Conservation (phyloP, 2,797 vertebrate genomes). For the Pangasius djambal region DNA sequence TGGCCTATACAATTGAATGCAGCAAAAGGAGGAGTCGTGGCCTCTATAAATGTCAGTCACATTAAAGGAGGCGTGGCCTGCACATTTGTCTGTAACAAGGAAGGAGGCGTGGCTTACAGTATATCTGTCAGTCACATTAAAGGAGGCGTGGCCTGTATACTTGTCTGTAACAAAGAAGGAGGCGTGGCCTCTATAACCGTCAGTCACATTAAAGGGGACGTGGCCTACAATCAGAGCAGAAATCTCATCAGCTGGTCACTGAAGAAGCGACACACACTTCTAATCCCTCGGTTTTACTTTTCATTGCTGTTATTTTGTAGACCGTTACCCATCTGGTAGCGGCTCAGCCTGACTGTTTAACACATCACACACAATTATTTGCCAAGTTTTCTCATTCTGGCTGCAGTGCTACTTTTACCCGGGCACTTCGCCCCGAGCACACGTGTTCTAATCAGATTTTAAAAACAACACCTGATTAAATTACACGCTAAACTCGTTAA, state of each 20-base stretch:
- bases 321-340: not conserved
- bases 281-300: not conserved
- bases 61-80: not conserved
- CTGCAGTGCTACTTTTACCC: not conserved
- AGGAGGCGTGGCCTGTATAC: not conserved
- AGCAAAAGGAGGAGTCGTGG: no score
- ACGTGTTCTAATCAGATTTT: constrained; percentile 43
- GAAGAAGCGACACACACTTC: not conserved
- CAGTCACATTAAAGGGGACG: not conserved
- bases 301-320: not conserved
- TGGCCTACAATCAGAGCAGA: not conserved
- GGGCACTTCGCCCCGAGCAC: not conserved
- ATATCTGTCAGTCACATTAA: no score
- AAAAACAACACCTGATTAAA: constrained; percentile 52
- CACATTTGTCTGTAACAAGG: not conserved
- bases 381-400: constrained; percentile 4
- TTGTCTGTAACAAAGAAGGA: not conserved
- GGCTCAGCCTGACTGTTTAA: not conserved
- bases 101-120: not conserved
- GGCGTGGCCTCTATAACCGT: not conserved
- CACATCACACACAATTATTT: not conserved
- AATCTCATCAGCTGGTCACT: not conserved
- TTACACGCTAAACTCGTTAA: constrained; percentile 45
- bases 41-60: not conserved
- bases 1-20: not conserved